Base-by-base conservation (phyloP, 2,113 vertebrate genomes). In the Sorex araneus region DNA sequence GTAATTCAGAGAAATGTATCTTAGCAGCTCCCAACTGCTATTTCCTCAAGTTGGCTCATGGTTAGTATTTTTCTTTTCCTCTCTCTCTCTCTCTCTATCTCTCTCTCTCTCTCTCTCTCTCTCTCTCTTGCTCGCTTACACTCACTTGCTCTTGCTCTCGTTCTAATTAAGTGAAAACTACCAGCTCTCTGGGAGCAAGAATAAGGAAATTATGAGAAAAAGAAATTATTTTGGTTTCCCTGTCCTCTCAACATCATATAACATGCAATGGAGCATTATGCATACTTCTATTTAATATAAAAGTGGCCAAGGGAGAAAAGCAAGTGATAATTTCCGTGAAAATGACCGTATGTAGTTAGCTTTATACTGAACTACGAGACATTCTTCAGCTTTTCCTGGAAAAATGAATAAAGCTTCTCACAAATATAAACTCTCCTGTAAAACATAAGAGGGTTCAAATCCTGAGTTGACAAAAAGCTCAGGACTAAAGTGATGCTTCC, bases 11-110 rank as follows among this genome's bases (percentile, higher is more conserved):
- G 36, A 96, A 93, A 93, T 0, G 0, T 50, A 83, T 76, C 73
- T 94, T 81, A 95, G 73, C 50, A 5, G 34, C 34, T 93, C 60
- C 78, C 70, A 96, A 87, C 40, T 96, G 69, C 91, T 90, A 27
- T 78, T 93, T 93, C 43, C 63, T 88, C 57, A 74, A 92, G 79
- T 90, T 82, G 64, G 78, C 32, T 96, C 71, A 21, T 63, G 40
- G 82, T 77, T 93, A 77, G n/a, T 73, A 69, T 54, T 87, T 94
- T 93, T 73, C 21, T 36, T 63, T 27, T 70, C 3, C 89, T 43
- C n/a, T 47, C 5, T 2, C 66, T 40, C 40, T 40, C 40, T 40
- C 7, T 40, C 40, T 40, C 40, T 40, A 3, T 40, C 40, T 40
- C 40, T 40, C 40, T 40, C n/a, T n/a, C n/a, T n/a, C n/a, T n/a